Percentiles rank a stretch among this genome's conserved stretches.
phyloP scores from a whole-genome alignment of 2,888 invertebrate species.

The Dioctria linearis region DNA sequence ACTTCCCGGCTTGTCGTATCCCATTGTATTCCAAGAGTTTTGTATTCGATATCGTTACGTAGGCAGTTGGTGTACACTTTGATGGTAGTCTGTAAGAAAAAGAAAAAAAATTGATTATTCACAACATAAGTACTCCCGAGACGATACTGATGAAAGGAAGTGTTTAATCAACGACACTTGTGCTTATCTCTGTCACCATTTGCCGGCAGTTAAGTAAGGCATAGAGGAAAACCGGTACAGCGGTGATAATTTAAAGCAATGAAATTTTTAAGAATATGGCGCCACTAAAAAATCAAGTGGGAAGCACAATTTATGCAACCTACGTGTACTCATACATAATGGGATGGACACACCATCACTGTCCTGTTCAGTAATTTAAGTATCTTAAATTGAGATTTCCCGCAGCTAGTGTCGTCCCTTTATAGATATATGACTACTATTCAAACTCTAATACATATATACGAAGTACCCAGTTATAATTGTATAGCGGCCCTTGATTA shows the following conservation, averaged over 20 bases:
- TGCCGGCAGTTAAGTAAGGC: not conserved
- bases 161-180: slow-evolving; percentile 29
- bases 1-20: slow-evolving; percentile 91
- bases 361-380: slow-evolving; percentile 30
- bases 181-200: slow-evolving; percentile 13
- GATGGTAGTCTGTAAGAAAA: slow-evolving; percentile 84
- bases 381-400: slow-evolving; percentile 51
- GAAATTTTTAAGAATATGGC: slow-evolving; percentile 4
- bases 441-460: too few relatives aligned
- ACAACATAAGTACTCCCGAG: not conserved
- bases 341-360: slow-evolving; percentile 3
- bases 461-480: not conserved
- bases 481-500: not conserved
- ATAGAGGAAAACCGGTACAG: not conserved
- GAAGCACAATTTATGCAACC: slow-evolving; percentile 11
- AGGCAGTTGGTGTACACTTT: slow-evolving; percentile 92
- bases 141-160: slow-evolving; percentile 33
- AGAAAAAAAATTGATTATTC: slow-evolving; percentile 56
- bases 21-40: slow-evolving; percentile 91
- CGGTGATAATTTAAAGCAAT: not conserved
- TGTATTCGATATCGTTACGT: slow-evolving; percentile 95
- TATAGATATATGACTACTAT: too few relatives aligned
- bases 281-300: not conserved
- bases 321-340: slow-evolving; percentile 2
- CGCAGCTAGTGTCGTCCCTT: slow-evolving; percentile 26